Percentiles rank a stretch among this genome's conserved stretches.
Conservation (phyloP, 2,888 invertebrate species). For the Ptilodon capucinus region DNA sequence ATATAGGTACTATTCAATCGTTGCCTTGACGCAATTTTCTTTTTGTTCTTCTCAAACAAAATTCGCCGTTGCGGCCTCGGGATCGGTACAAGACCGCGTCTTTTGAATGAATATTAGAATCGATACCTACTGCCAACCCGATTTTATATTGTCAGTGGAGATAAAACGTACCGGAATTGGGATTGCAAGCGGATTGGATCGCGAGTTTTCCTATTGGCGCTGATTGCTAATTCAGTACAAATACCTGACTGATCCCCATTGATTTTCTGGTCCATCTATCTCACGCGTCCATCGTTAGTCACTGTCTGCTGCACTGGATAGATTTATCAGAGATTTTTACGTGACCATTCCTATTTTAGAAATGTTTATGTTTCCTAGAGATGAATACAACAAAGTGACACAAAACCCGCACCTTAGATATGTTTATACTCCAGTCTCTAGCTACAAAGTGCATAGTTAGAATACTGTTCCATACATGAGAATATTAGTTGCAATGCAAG, state of each 20-base stretch:
- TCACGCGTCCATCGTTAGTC: no score
- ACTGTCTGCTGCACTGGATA: no score
- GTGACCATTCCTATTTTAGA: no score
- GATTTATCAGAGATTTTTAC: no score
- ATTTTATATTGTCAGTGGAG: conserved; percentile 22
- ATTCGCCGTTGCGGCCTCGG: conserved; percentile 13
- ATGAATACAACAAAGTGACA: no score
- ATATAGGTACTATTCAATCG: conserved; percentile 36
- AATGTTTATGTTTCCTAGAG: no score
- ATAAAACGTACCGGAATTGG: conserved; percentile 13
- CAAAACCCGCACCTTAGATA: neutral
- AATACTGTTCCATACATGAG: neutral
- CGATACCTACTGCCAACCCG: conserved; percentile 8
- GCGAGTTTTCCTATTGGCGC: neutral
- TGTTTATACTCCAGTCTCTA: neutral
- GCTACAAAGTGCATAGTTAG: neutral
- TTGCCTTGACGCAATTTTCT: conserved; percentile 30
- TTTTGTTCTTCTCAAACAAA: conserved; percentile 30
- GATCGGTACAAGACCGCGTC: conserved; percentile 13
- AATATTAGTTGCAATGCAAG: conserved; percentile 1
- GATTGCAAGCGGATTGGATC: conserved; percentile 16
- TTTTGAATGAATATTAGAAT: conserved; percentile 30
- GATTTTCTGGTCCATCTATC: no score
- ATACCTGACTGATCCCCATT: neutral
- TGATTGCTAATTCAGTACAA: neutral